phyloP scores from a whole-genome alignment of 2,113 vertebrate genomes.

The Thunnus maccoyii region DNA sequence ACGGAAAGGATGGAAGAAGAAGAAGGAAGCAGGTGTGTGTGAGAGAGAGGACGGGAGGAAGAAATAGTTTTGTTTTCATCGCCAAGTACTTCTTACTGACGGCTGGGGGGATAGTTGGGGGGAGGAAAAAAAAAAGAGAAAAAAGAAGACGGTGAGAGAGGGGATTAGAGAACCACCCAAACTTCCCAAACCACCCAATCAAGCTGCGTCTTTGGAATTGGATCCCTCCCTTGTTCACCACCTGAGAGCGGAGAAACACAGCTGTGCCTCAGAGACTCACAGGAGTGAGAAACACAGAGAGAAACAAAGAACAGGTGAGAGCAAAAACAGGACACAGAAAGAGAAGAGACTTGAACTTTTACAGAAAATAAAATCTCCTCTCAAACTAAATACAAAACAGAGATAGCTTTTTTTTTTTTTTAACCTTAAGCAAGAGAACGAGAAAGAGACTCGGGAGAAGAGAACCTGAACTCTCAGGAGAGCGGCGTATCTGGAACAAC shows the following conservation, averaged over 20 bases:
- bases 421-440: not conserved
- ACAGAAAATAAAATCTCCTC: constrained; percentile 12
- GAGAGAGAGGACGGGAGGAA: not conserved
- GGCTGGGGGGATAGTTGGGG: constrained; percentile 2
- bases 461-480: constrained; percentile 55
- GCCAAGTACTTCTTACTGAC: constrained; percentile 15
- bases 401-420: not conserved
- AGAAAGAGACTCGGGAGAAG: constrained; percentile 15
- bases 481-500: constrained; percentile 57
- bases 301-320: constrained; percentile 57
- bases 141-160: constrained; percentile 24
- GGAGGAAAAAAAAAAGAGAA: constrained; percentile 13
- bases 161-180: constrained; percentile 73
- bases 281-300: constrained; percentile 39
- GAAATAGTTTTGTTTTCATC: constrained; percentile 14
- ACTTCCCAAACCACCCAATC: constrained; percentile 80
- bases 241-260: constrained; percentile 76
- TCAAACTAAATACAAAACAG: constrained; percentile 28
- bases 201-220: constrained; percentile 60
- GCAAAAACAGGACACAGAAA: constrained; percentile 12
- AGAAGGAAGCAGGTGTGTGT: constrained; percentile 42
- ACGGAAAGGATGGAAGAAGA: not conserved
- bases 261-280: constrained; percentile 68
- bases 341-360: constrained; percentile 29
- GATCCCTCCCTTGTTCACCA: constrained; percentile 80